Evolutionary conservation across 1,140 invertebrate species (phyloP), one percentile per base, ranked within the genome.

Genomic region (Cotesia typhae): DNA sequence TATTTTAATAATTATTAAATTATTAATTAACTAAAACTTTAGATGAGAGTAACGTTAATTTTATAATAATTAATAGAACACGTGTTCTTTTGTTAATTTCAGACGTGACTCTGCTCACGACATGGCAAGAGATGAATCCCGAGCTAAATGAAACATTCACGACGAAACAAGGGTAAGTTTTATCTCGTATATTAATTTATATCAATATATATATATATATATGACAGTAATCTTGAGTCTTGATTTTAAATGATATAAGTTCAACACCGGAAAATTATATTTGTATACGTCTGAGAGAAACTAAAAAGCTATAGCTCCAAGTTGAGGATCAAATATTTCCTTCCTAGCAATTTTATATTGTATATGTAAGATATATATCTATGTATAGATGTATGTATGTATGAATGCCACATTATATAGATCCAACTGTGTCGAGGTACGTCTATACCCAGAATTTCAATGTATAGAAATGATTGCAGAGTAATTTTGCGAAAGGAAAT

Each of bases 221-320:
- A 28, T 28, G 28, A 28, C 28, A 28, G 28, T 28, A 28, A 28
- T 28, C 47, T 55, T 6, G 41, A 47, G 2, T 20, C 57, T 35
- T 35, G 20, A 59, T 53, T 20, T 55, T 70, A 38, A 64, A 70
- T 52, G 69, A 36, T 37, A 28, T 38, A 37, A 51, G 47, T 47
- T 47, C 41, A 47, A 10, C 67, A 59, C 60, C 41, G 69, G 69
- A 70, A 70, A 70, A 70, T 70, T 70, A 70, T 60, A 63, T 60
- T 59, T 61, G 63, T 61, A 47, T 6, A 47, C 10, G 6, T 47
- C 6, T 9, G 28, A 14, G 9, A 14, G 20, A 61, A 53, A 55
- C 28, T 65, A 64, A 47, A 38, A 14, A 67, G 53, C 51, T 36
- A 36, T 59, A 59, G 60, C 17, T 57, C 59, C 37, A 38, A 63